phyloP scores from a whole-genome alignment of 2,113 vertebrate species.

The Anoura caudifer region DNA sequence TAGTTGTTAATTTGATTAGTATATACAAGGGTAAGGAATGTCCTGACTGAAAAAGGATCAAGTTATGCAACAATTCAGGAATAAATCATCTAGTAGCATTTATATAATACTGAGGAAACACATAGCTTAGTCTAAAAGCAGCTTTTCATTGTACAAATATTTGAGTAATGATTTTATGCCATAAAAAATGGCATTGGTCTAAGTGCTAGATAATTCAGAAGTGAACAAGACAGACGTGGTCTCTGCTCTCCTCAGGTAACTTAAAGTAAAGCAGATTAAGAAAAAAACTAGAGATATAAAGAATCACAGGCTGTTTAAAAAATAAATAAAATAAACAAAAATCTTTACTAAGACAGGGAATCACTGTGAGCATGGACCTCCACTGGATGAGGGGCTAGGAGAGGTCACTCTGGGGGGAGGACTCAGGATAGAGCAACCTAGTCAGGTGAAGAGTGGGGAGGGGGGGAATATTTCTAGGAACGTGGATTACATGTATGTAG shows the following conservation, averaged over 20 bases:
- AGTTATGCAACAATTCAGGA: not conserved
- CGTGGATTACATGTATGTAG: not conserved
- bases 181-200: not conserved
- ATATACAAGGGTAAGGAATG: not conserved
- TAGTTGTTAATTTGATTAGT: not conserved
- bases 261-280: not conserved
- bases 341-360: not conserved
- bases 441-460: not conserved
- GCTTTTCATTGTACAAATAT: slow-evolving; percentile 29
- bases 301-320: not conserved
- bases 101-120: not conserved
- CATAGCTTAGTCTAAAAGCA: not conserved
- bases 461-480: not conserved
- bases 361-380: not conserved
- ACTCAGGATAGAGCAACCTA: not conserved
- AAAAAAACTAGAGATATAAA: not conserved
- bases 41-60: not conserved
- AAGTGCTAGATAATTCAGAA: not conserved
- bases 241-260: not conserved
- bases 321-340: not conserved
- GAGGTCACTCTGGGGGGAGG: not conserved
- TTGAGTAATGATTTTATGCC: not conserved
- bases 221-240: not conserved
- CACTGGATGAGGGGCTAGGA: not conserved
- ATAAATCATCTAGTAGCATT: not conserved